Conservation (phyloP, 2,888 invertebrate genomes). For the Ecliptopera silaceata region DNA sequence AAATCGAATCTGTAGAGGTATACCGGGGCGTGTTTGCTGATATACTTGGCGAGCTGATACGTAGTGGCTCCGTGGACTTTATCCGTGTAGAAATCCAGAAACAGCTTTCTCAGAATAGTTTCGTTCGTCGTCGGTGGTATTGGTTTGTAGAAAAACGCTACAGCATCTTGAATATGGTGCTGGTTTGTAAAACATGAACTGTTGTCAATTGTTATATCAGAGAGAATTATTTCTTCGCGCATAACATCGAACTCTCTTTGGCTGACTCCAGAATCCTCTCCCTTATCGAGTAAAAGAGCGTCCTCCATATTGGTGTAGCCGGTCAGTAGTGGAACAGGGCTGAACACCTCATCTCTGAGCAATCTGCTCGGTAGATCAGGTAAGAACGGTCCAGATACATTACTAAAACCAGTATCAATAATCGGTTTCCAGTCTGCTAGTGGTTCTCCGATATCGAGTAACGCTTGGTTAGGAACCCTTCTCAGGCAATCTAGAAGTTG, state of each 20-base stretch:
- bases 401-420: constrained; percentile 87
- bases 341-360: constrained; percentile 84
- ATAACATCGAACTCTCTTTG: constrained; percentile 84
- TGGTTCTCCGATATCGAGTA: constrained; percentile 85
- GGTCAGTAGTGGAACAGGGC: constrained; percentile 88
- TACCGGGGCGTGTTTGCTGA: constrained; percentile 84
- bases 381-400: constrained; percentile 86
- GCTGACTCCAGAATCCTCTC: constrained; percentile 84
- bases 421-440: constrained; percentile 88
- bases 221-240: constrained; percentile 84
- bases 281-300: constrained; percentile 84
- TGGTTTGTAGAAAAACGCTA: constrained; percentile 89
- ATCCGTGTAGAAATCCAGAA: constrained; percentile 89
- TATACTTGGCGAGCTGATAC: constrained; percentile 85
- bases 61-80: constrained; percentile 89
- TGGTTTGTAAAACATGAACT: constrained; percentile 85
- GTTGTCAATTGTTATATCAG: constrained; percentile 83
- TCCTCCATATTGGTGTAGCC: constrained; percentile 93
- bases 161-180: constrained; percentile 87
- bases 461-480: constrained; percentile 81
- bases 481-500: constrained; percentile 87
- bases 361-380: constrained; percentile 85
- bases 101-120: constrained; percentile 84
- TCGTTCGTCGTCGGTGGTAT: constrained; percentile 85
- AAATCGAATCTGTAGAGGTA: constrained; percentile 90